These are phyloP conservation scores for Octonoba sinensis DNA, from an alignment of 2,888 invertebrate genomes.

Conservation along the genomic window DNA sequence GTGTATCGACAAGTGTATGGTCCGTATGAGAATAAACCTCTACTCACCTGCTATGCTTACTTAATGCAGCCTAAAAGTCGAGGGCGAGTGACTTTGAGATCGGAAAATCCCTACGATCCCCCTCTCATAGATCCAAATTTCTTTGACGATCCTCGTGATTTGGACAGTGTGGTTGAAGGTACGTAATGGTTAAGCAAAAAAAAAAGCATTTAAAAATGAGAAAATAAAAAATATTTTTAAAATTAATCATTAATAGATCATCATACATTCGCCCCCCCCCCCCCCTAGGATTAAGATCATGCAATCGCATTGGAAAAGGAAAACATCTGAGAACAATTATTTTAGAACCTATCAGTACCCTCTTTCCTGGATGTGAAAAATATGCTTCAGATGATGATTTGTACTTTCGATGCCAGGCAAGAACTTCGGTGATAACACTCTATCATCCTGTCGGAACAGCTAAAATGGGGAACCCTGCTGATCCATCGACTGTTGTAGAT, in stretches of 20 bases:
- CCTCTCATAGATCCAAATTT: slow-evolving; percentile 28
- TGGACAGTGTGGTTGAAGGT: slow-evolving; percentile 22
- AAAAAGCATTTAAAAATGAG: no score
- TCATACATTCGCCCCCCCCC: not conserved
- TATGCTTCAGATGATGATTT: not conserved
- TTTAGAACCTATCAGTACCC: not conserved
- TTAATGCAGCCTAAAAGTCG: slow-evolving; percentile 15
- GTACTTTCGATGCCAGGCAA: slow-evolving; percentile 4
- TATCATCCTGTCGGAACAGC: slow-evolving; percentile 11
- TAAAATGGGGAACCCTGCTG: slow-evolving; percentile 24
- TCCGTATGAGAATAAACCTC: slow-evolving; percentile 8
- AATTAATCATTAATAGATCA: no score
- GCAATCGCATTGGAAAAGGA: not conserved
- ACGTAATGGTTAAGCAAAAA: not conserved
- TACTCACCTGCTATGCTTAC: not conserved
- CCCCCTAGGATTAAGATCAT: slow-evolving; percentile 16
- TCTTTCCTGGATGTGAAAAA: slow-evolving; percentile 10
- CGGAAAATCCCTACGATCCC: slow-evolving; percentile 17
- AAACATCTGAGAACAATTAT: slow-evolving; percentile 14
- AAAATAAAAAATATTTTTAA: no score
- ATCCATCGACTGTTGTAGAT: slow-evolving; percentile 30
- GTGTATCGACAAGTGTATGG: slow-evolving; percentile 7
- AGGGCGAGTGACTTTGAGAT: slow-evolving; percentile 15
- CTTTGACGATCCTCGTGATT: slow-evolving; percentile 9
- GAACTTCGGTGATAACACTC: not conserved